A percentile compares a stretch with the other conserved stretches of the same genome.
Evolutionary conservation across 2,888 invertebrate genomes (phyloP).

Genomic region (Pedicia rivosa): DNA sequence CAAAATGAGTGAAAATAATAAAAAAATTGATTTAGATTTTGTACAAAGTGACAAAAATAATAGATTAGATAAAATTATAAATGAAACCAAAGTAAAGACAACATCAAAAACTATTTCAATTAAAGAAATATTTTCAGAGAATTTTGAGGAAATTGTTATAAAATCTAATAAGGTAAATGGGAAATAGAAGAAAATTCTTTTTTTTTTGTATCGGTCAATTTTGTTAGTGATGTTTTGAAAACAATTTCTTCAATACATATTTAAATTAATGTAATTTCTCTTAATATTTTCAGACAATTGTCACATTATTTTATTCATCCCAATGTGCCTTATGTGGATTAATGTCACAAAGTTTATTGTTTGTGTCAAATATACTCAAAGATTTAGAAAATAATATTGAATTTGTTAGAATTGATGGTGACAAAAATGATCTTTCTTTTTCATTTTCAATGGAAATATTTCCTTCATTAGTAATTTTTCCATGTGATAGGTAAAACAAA

Average conservation of each 20-base stretch:
- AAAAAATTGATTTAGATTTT: too few species aligned
- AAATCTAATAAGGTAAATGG: conserved; percentile 40
- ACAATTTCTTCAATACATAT: too few species aligned
- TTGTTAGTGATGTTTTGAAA: too few species aligned
- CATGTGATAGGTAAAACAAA: conserved; percentile 41
- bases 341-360: conserved; percentile 49
- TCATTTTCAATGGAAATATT: conserved; percentile 49
- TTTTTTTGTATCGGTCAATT: too few species aligned
- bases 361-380: conserved; percentile 44
- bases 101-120: conserved; percentile 27
- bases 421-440: conserved; percentile 77
- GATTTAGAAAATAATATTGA: conserved; percentile 34
- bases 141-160: conserved; percentile 44
- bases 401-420: conserved; percentile 62
- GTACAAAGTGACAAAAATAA: too few species aligned
- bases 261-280: not conserved
- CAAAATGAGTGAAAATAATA: not conserved
- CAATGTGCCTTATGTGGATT: conserved; percentile 62
- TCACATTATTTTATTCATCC: conserved; percentile 62
- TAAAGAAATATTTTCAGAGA: conserved; percentile 46
- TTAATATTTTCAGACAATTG: conserved; percentile 42
- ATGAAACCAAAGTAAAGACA: conserved; percentile 11
- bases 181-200: too few species aligned
- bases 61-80: not conserved
- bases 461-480: conserved; percentile 70